Conservation (phyloP, 2,113 vertebrate genomes). For the Percopsis transmontana region DNA sequence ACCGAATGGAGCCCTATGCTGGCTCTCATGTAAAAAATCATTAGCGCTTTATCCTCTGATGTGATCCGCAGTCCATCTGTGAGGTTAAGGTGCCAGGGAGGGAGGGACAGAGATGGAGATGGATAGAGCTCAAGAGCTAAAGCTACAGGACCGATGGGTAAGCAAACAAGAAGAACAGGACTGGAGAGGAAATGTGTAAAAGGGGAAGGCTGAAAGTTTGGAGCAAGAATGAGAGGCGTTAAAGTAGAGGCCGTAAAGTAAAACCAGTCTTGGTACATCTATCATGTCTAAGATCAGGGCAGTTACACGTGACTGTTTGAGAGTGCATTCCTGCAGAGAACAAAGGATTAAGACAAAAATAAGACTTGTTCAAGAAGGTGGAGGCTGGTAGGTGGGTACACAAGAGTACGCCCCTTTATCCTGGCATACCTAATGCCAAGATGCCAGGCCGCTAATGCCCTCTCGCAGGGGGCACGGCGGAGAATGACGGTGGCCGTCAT, state of each 20-base stretch:
- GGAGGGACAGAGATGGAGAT: constrained; percentile 27
- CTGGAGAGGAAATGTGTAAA: constrained; percentile 18
- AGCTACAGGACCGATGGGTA: constrained; percentile 24
- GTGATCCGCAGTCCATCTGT: constrained; percentile 46
- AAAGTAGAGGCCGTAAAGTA: neutral
- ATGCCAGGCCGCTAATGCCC: constrained; percentile 39
- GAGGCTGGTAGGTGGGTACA: constrained; percentile 26
- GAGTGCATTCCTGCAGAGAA: constrained; percentile 40
- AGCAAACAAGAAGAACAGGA: constrained; percentile 37
- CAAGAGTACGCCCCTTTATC: constrained; percentile 40
- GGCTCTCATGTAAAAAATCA: constrained; percentile 27
- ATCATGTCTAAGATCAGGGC: neutral
- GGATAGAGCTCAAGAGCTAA: constrained; percentile 20
- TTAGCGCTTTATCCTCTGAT: constrained; percentile 58
- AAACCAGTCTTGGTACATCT: too few species aligned
- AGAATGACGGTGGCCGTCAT: constrained; percentile 65
- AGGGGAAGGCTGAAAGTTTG: constrained; percentile 7
- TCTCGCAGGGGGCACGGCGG: constrained; percentile 55
- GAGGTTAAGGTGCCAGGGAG: constrained; percentile 28
- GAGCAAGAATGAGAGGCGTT: constrained; percentile 14
- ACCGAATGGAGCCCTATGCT: constrained; percentile 26
- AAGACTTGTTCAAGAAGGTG: constrained; percentile 23
- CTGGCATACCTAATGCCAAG: constrained; percentile 65
- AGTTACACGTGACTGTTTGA: constrained; percentile 9
- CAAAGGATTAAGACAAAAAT: constrained; percentile 42